Evolutionary conservation across 2,888 invertebrate species (phyloP).

Genomic region (Volucella inanis): DNA sequence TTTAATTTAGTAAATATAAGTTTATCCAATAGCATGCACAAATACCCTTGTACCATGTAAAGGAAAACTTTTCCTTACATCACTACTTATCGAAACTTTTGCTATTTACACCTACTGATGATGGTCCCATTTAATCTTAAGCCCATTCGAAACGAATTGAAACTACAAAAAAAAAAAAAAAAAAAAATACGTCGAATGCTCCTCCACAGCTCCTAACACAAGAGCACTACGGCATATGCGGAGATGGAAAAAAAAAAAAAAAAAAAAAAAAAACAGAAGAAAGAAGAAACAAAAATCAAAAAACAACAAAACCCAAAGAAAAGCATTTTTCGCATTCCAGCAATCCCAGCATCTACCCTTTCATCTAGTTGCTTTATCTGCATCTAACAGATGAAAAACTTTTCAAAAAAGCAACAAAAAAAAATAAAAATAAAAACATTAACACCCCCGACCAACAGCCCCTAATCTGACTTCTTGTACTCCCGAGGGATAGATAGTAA

Average conservation of each 20-base stretch:
- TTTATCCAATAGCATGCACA: constrained; percentile 1
- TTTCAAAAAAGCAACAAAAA: constrained; percentile 30
- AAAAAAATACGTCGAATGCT: constrained; percentile 3
- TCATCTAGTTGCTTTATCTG: constrained; percentile 59
- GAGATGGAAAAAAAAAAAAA: background rate
- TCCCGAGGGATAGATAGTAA: constrained; percentile 65
- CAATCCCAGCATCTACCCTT: constrained; percentile 5
- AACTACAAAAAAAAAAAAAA: constrained; percentile 20
- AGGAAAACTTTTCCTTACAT: constrained; percentile 30
- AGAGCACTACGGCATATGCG: background rate
- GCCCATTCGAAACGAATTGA: constrained; percentile 38
- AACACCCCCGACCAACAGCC: constrained; percentile 36
- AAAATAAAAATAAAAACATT: constrained; percentile 51
- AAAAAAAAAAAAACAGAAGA: background rate
- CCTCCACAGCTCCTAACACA: background rate
- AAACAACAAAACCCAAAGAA: constrained; percentile 21
- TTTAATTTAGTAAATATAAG: constrained; percentile 19
- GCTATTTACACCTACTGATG: constrained; percentile 64
- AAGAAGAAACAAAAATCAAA: background rate
- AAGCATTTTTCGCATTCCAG: constrained; percentile 58
- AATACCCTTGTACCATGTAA: background rate
- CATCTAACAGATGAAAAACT: constrained; percentile 71
- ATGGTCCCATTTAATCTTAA: constrained; percentile 50
- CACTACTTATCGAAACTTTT: constrained; percentile 50
- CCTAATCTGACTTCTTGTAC: constrained; percentile 69